Evolutionary conservation across 2,797 vertebrate species (phyloP), one percentile per base, ranked within the genome.

Genomic region (Argyrosomus regius): DNA sequence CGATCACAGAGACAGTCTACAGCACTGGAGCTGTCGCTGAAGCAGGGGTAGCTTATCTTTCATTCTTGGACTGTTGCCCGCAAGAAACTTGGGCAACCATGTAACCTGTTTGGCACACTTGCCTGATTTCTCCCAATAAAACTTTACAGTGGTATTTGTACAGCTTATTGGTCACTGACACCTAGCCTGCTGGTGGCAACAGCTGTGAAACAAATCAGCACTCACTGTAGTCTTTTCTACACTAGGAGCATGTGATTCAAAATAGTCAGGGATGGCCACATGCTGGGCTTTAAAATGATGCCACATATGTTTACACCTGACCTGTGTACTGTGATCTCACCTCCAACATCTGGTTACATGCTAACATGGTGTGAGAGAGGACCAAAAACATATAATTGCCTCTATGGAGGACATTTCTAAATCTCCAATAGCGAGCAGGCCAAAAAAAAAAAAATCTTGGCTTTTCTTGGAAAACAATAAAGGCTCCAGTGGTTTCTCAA

Each of bases 101-200:
- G 82, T 79, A 88, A 87, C 76, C 78, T 86, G 65, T 90, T 90
- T 88, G 86, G 87, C 89, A 86, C 45, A 72, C 87, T 76, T 71
- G 71, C 81, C 78, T 77, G 80, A 89, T 86, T 91, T 86, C 82
- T 85, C 75, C 82, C 83, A 78, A 72, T 94, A 89, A 93, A 93
- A 90, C 82, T 90, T 92, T 89, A 88, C 85, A 83, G 89, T 70
- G 83, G 81, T 90, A 89, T 90, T 91, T 81, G 78, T 85, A 75
- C 81, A 80, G 50, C 84, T 86, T 78, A 86, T 90, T 80, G 87
- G 89, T 93, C 90, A 86, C 86, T 89, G 90, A 90, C 93, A 93
- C 91, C 87, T 87, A 87, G 74, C 88, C 78, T 77, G 87, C 84
- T 78, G 65, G 81, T 85, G 90, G 57, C 71, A 91, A 88, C 91